Conservation (phyloP, 2,113 vertebrate genomes). For the Cryptomyrus ogoouensis region DNA sequence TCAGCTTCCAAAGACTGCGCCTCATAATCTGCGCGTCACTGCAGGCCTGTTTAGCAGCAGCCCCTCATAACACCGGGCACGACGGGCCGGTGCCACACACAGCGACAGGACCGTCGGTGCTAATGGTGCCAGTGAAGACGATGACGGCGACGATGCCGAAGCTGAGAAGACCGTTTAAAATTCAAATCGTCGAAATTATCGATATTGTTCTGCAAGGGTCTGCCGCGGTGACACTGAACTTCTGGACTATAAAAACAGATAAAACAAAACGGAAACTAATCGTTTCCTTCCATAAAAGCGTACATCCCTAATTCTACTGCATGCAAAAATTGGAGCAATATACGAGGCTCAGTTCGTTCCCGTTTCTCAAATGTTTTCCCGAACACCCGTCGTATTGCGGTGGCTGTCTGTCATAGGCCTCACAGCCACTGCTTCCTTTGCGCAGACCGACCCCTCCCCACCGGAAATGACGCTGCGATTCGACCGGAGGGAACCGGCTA, state of each 20-base stretch:
- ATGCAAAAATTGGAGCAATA: background rate
- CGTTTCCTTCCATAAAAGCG: background rate
- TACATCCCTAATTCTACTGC: background rate
- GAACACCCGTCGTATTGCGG: constrained; percentile 2
- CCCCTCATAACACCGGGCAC: constrained; percentile 5
- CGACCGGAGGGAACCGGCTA: constrained; percentile 45
- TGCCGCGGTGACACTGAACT: constrained; percentile 10
- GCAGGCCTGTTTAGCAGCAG: background rate
- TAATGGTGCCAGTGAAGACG: background rate
- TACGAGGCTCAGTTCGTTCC: constrained; percentile 15
- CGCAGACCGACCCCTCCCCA: constrained; percentile 16
- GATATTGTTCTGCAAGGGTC: constrained; percentile 18
- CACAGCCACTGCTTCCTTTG: constrained; percentile 46
- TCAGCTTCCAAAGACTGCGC: constrained; percentile 36
- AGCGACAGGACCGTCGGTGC: background rate
- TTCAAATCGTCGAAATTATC: constrained; percentile 26
- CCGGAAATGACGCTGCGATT: constrained; percentile 47
- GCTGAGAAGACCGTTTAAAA: background rate
- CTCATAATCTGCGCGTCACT: constrained; percentile 38
- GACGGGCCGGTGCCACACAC: background rate
- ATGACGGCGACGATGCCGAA: background rate
- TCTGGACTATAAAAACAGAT: background rate
- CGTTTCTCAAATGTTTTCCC: constrained; percentile 33
- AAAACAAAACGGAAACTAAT: background rate
- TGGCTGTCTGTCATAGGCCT: constrained; percentile 29